A percentile compares a stretch with the other conserved stretches of the same genome.
Conservation (phyloP, 2,797 vertebrate genomes). For the Sebastes steindachneri region DNA sequence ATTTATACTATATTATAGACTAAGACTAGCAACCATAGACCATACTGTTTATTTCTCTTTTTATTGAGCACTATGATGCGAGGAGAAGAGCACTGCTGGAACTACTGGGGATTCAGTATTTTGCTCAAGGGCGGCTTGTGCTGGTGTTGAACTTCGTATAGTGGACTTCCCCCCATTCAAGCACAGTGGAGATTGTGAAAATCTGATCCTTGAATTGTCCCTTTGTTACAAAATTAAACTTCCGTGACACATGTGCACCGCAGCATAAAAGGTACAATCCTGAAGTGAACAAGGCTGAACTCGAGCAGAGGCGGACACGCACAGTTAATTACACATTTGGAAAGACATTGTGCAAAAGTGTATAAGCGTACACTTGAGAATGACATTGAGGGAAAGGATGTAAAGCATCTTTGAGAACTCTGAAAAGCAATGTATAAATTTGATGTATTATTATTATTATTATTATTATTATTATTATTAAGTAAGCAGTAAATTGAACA, state of each 20-base stretch:
- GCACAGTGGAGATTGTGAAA: neutral
- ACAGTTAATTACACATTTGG: neutral
- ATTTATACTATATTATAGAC: neutral
- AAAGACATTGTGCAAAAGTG: neutral
- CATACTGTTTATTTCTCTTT: neutral
- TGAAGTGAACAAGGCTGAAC: slow-evolving; percentile 2
- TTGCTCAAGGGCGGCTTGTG: neutral
- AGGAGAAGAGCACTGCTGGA: neutral
- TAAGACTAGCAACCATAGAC: neutral
- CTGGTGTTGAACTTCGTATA: neutral
- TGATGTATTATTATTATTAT: neutral
- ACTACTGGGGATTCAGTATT: neutral
- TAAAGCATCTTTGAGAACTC: neutral
- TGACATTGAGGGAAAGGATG: slow-evolving; percentile 1
- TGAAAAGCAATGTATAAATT: neutral
- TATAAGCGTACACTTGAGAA: neutral
- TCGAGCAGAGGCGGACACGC: neutral
- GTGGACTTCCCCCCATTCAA: neutral
- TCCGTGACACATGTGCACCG: neutral
- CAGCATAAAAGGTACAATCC: neutral
- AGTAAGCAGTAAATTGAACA: neutral
- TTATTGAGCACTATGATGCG: neutral
- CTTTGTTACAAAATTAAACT: slow-evolving; percentile 11
- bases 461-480: neutral
- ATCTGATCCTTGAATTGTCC: neutral